A percentile compares a stretch with the other conserved stretches of the same genome.
phyloP scores from a whole-genome alignment of 2,888 invertebrate genomes.

The Ichneumoninae sp. region DNA sequence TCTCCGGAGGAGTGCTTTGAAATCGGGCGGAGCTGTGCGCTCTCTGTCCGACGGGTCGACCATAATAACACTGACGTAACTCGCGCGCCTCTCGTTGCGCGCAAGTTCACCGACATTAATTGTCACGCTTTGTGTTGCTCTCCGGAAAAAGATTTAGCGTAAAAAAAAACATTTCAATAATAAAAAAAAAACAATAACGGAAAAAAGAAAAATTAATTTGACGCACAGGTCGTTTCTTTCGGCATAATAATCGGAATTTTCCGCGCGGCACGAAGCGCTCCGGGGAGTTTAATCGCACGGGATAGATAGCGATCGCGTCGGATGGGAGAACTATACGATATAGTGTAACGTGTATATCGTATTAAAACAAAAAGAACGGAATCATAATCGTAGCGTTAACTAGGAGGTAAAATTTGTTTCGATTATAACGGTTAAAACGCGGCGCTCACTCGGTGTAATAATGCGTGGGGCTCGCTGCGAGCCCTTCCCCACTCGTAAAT shows the following conservation, averaged over 20 bases:
- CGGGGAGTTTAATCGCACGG: background rate
- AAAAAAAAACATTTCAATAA: background rate
- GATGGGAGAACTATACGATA: background rate
- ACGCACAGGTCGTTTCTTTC: background rate
- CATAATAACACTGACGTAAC: constrained; percentile 42
- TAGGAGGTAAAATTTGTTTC: constrained; percentile 23
- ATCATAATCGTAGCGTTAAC: constrained; percentile 26
- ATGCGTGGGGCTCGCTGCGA: constrained; percentile 25
- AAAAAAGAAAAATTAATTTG: background rate
- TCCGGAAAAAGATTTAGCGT: background rate
- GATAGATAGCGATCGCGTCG: background rate
- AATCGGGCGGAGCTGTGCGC: constrained; percentile 37
- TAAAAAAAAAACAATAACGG: background rate
- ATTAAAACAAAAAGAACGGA: constrained; percentile 16
- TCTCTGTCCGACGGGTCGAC: constrained; percentile 1
- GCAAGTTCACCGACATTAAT: background rate
- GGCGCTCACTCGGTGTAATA: constrained; percentile 31
- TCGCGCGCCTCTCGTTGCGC: constrained; percentile 1
- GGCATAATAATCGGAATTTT: background rate
- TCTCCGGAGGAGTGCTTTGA: constrained; percentile 53
- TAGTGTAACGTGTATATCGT: background rate
- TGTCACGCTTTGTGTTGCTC: background rate
- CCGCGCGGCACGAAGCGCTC: background rate
- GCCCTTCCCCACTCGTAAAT: background rate
- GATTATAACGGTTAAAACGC: constrained; percentile 53